phyloP scores from a whole-genome alignment of 2,888 invertebrate species.

The Caenorhabditis imperialis region DNA sequence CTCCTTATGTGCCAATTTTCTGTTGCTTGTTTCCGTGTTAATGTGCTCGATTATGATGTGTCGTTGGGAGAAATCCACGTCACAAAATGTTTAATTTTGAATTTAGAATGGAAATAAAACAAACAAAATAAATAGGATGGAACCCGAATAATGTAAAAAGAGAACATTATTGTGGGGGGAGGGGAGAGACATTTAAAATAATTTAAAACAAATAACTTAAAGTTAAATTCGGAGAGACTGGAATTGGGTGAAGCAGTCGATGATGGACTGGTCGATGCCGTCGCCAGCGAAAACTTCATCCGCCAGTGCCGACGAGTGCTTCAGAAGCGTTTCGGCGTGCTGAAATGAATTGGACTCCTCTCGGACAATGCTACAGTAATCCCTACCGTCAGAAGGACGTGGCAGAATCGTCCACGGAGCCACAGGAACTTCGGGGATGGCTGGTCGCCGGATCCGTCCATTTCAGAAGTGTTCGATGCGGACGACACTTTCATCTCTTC shows the following conservation, averaged over 20 bases:
- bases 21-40: slow-evolving; percentile 34
- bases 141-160: slow-evolving; percentile 21
- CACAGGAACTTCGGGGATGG: slow-evolving; percentile 96
- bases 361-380: background rate
- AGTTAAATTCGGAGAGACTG: slow-evolving; percentile 83
- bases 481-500: slow-evolving; percentile 95
- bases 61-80: slow-evolving; percentile 23
- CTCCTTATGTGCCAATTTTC: slow-evolving; percentile 42
- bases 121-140: slow-evolving; percentile 3
- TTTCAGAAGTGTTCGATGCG: slow-evolving; percentile 88
- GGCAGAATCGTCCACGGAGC: slow-evolving; percentile 93
- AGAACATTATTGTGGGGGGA: background rate
- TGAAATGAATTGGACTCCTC: slow-evolving; percentile 82
- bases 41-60: slow-evolving; percentile 47
- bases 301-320: slow-evolving; percentile 94
- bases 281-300: slow-evolving; percentile 95
- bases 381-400: slow-evolving; percentile 86
- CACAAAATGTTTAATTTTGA: slow-evolving; percentile 7
- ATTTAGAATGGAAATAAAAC: background rate
- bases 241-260: slow-evolving; percentile 97
- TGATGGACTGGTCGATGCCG: slow-evolving; percentile 90
- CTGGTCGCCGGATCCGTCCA: slow-evolving; percentile 83
- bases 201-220: background rate
- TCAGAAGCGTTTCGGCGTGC: slow-evolving; percentile 98
- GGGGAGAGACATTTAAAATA: background rate